Conservation (phyloP, 2,797 vertebrate genomes). For the Myiotriccus ornatus region DNA sequence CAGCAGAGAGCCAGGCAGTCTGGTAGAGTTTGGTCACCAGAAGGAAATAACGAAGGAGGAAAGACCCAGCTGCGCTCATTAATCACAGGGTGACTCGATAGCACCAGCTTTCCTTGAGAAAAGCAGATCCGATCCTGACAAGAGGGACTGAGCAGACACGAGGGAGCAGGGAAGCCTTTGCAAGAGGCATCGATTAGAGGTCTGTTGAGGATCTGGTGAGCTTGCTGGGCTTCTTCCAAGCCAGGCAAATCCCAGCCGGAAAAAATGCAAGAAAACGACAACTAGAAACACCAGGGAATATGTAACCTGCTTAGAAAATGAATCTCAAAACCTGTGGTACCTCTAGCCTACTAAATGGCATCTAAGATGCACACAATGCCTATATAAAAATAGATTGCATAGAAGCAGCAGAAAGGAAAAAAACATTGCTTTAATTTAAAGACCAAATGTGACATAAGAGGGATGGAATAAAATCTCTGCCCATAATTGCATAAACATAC, state of each 20-base stretch:
- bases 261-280: neutral
- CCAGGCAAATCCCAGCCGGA: neutral
- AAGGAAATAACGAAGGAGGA: neutral
- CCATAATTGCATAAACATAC: neutral
- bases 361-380: neutral
- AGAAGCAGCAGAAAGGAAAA: neutral
- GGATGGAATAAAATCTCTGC: neutral
- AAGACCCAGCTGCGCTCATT: neutral
- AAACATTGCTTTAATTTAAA: neutral
- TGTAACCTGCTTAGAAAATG: neutral
- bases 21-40: neutral
- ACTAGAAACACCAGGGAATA: neutral
- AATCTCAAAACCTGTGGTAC: neutral
- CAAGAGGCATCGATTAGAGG: rapidly evolving
- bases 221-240: neutral
- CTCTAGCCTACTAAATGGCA: neutral
- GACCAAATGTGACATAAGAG: neutral
- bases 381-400: neutral
- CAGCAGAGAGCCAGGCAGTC: neutral
- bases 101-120: neutral
- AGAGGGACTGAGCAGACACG: neutral
- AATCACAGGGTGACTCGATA: neutral
- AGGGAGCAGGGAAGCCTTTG: neutral
- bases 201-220: rapidly evolving
- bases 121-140: neutral